Conservation (phyloP, 1,140 invertebrate species). For the Drosophila athabasca region DNA sequence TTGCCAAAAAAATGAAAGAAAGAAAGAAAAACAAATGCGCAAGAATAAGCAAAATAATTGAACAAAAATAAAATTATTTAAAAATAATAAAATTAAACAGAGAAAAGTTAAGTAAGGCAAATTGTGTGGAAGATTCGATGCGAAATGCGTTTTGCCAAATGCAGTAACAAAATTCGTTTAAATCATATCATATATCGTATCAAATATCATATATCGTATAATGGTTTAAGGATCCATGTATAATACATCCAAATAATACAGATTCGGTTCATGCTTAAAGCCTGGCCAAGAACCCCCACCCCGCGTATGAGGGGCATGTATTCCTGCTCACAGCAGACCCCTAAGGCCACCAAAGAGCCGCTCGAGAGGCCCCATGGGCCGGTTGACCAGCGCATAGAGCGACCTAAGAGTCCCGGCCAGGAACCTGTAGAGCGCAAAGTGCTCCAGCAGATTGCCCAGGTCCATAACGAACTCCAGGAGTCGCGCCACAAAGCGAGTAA, state of each 20-base stretch:
- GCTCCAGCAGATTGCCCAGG: conserved; percentile 70
- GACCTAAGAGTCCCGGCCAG: conserved; percentile 69
- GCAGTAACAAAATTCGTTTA: conserved; percentile 73
- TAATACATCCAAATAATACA: conserved; percentile 49
- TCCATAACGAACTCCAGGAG: conserved; percentile 77
- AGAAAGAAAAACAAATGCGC: conserved; percentile 17
- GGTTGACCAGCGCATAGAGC: conserved; percentile 72
- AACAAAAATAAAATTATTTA: conserved; percentile 65
- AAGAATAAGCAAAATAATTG: conserved; percentile 44
- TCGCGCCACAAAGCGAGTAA: conserved; percentile 80
- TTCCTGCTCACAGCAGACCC: conserved; percentile 56
- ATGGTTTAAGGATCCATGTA: conserved; percentile 27
- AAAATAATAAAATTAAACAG: conserved; percentile 63
- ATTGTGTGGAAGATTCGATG: conserved; percentile 55
- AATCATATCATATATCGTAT: conserved; percentile 46
- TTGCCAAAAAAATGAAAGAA: conserved; percentile 58
- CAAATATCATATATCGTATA: conserved; percentile 25
- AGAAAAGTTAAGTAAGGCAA: conserved; percentile 45
- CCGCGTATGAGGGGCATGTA: conserved; percentile 3
- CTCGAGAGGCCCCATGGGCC: conserved; percentile 61
- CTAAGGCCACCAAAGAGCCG: conserved; percentile 65
- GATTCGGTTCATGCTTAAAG: conserved; percentile 44
- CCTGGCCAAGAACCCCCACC: conserved; percentile 14
- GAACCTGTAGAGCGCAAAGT: conserved; percentile 78
- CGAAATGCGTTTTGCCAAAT: conserved; percentile 80